Conservation (phyloP, 2,888 invertebrate species). For the Eupithecia subfuscata region DNA sequence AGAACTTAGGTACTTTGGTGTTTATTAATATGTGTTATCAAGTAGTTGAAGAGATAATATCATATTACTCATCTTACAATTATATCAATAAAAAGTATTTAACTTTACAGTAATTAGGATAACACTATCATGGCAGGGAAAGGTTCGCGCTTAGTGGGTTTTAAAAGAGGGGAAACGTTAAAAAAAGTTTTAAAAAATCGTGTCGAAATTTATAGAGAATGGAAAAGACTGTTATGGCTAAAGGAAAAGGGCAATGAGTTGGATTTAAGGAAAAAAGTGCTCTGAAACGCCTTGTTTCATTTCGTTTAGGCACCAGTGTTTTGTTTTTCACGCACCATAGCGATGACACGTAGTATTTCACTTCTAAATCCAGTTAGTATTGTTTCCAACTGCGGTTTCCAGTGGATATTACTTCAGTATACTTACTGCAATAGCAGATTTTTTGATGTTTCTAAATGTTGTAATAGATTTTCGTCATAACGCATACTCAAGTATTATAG, state of each 20-base stretch:
- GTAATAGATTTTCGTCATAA: conserved; percentile 5
- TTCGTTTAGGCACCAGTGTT: neutral
- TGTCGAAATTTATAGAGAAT: neutral
- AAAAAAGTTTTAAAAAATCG: neutral
- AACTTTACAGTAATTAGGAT: neutral
- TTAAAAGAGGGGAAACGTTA: neutral
- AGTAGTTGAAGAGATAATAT: neutral
- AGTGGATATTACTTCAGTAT: neutral
- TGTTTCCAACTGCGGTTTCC: neutral
- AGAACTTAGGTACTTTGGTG: conserved; percentile 6
- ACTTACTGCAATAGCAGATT: conserved; percentile 1
- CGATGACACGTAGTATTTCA: neutral
- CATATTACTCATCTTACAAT: neutral
- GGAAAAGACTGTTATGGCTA: conserved; percentile 16
- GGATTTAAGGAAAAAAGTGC: too few species aligned
- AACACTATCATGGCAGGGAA: neutral
- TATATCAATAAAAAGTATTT: conserved; percentile 12
- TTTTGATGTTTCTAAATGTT: neutral
- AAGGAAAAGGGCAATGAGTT: neutral
- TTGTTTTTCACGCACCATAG: neutral
- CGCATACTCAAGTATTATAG: neutral
- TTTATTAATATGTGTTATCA: conserved; percentile 5
- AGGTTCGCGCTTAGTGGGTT: neutral
- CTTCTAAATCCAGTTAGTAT: neutral
- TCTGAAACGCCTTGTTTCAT: neutral